Conservation (phyloP, 2,797 vertebrate species). For the Dryobates pubescens region DNA sequence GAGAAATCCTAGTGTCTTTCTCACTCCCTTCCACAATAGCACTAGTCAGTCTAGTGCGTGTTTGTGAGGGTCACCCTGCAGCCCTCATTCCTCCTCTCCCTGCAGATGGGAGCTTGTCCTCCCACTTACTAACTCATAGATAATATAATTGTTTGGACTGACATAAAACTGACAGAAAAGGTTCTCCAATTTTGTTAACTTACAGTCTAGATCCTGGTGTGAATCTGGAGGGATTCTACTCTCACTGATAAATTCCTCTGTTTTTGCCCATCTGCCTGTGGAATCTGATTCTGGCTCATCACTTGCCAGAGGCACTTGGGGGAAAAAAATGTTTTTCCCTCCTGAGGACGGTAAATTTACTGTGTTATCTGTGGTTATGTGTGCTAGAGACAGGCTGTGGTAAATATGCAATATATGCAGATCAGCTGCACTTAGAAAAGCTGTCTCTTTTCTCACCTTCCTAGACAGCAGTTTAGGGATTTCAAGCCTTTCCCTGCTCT, state of each 20-base stretch:
- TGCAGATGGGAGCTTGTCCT: neutral
- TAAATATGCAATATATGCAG: neutral
- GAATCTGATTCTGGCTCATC: neutral
- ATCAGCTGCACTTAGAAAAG: neutral
- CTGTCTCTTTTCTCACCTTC: constrained; percentile 36
- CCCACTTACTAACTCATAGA: neutral
- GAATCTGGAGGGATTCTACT: neutral
- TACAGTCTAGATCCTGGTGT: neutral
- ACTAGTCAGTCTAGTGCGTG: neutral
- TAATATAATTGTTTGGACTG: neutral
- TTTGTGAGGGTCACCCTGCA: fast-evolving
- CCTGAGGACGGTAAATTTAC: neutral
- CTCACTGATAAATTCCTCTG: neutral
- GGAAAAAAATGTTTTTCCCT: neutral
- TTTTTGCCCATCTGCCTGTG: neutral
- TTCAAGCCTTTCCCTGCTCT: neutral
- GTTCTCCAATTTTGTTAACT: neutral
- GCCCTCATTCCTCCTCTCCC: neutral
- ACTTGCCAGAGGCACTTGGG: neutral
- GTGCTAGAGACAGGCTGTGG: neutral
- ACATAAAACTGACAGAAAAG: neutral
- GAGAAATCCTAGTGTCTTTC: neutral
- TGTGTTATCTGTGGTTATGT: neutral
- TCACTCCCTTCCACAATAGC: neutral
- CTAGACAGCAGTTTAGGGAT: neutral